Evolutionary conservation across 2,888 invertebrate genomes (phyloP), one percentile per base, ranked within the genome.

Genomic region (Nipponacmea schrenckii): DNA sequence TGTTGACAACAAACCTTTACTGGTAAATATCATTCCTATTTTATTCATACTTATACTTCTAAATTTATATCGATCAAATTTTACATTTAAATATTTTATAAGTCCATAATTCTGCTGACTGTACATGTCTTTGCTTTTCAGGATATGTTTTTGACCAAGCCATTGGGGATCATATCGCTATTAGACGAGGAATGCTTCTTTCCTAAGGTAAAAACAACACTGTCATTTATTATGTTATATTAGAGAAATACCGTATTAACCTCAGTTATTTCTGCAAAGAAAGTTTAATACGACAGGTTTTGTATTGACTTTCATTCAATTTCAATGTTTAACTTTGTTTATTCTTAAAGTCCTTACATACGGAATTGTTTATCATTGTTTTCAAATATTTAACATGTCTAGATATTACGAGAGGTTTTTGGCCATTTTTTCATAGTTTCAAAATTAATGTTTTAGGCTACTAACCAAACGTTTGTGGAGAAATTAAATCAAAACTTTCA

Each of bases 141-240:
- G 85, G 84, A 88, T 72, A 73, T 88, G 69, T 88, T 87, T 76
- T 76, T 88, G 70, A 82, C 74, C 17, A 83, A 80, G 74, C 87
- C 87, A 26, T 82, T 87, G 67, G 87, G 88, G 20, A 77, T 88
- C 12, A 68, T 88, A 20, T 80, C 87, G 7, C 73, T 87, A 14
- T 74, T 88, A 63, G 87, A 88, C 78, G 88, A 88, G 76, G 86
- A 87, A 72, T 82, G 85, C 70, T 78, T 77, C 14, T 85, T 88
- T 67, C 87, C 88, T 12, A 83, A 84, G 82, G 87, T 87, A 80
- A 73, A 69, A 71, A 24, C 31, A 31, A 39, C 39, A 39, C 39
- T 39, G 39, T 7, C 1, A 39, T 39, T 8, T 2, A 39, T 39
- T 10, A 39, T 31, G 10, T 39, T 8, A 7, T 31, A 39, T n/a